Base-by-base conservation (phyloP, 2,797 vertebrate species). In the Diceros bicornis region DNA sequence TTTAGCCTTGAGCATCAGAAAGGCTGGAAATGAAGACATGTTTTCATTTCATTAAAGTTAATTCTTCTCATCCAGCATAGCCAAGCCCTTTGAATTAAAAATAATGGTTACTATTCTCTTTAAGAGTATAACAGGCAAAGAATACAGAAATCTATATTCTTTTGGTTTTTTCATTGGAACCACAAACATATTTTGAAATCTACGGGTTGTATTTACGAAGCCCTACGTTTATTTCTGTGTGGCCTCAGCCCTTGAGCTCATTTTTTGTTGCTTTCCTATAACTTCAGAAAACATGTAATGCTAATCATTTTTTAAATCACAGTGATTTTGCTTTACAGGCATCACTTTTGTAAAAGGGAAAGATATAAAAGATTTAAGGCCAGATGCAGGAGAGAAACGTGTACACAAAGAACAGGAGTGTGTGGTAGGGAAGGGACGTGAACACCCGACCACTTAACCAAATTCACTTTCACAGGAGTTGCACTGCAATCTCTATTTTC, bases 251-350 rank as follows among this genome's bases (percentile, higher is more conserved):
- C 37, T 34, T 44, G 13, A 47, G 52, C 55, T 96, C 90, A 34
- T 90, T 78, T 90, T 90, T 61, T 64, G 18, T 59, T 66, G 23
- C 23, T 90, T 93, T 90, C 64, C 64, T 97, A 32, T 92, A 90
- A 89, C 86, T 75, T 96, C 62, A 29, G 81, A 75, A 97, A 95
- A 79, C 52, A 71, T 11, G 32, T 83, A 62, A 86, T 75, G 27
- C 13, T 21, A 16, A 50, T 62, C 78, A 64, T 90, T 94, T 94
- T 94, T 92, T 59, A 78, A 97, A 97, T 90, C 84, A 96, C 8
- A 52, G 90, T 68, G 55, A 92, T 96, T 97, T 92, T 83, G 68
- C 47, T 92, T 96, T 83, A 25, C 0, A 82, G 59, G 25, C 47
- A 91, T 71, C 62, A 84, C 34, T 91, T 88, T 79, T 77, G 34